These are phyloP conservation scores for Onthophagus sagittarius DNA, from an alignment of 2,888 invertebrate species.

Conservation along the genomic window DNA sequence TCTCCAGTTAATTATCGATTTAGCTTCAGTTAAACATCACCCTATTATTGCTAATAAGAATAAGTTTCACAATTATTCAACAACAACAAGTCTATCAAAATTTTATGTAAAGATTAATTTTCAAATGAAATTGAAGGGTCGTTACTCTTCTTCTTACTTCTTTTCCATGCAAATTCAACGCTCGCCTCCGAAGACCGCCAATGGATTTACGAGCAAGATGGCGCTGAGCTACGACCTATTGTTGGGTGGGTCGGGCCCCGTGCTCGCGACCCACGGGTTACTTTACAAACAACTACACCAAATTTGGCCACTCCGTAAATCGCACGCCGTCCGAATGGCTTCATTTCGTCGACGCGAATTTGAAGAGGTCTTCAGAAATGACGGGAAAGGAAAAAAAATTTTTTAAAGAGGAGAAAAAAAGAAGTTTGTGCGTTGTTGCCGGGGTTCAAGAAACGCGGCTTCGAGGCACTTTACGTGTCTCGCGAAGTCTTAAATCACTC, in stretches of 20 bases:
- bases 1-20: too few relatives aligned
- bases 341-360: conserved; percentile 39
- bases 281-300: conserved; percentile 49
- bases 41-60: too few relatives aligned
- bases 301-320: conserved; percentile 52
- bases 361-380: background rate
- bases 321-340: conserved; percentile 48
- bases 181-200: background rate
- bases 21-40: too few relatives aligned
- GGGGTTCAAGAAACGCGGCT: conserved; percentile 6
- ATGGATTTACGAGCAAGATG: conserved; percentile 45
- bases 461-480: background rate
- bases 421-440: too few relatives aligned
- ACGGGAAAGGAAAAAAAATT: background rate
- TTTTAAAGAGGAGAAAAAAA: too few relatives aligned
- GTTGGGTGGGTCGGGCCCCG: conserved; percentile 31
- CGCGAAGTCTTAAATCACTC: conserved; percentile 4
- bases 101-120: too few relatives aligned
- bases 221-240: conserved; percentile 48
- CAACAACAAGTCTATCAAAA: too few relatives aligned
- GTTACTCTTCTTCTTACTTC: background rate
- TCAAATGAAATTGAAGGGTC: background rate
- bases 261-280: conserved; percentile 43
- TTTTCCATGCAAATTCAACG: background rate
- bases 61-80: too few relatives aligned